Percentiles rank a stretch among this genome's conserved stretches.
Conservation (phyloP, 2,797 vertebrate genomes). For the Scomberomorus guttatus region DNA sequence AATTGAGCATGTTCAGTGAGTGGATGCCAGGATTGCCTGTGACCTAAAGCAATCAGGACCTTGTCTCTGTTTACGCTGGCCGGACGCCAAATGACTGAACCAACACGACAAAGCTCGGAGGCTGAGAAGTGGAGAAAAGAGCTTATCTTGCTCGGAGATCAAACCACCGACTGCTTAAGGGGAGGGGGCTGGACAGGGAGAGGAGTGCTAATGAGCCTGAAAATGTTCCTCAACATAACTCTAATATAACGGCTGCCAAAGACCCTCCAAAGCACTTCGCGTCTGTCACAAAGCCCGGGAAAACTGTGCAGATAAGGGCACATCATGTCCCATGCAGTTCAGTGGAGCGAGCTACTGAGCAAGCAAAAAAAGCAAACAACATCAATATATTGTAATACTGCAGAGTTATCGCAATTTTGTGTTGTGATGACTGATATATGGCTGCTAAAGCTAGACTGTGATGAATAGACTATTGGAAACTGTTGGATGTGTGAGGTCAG, state of each 20-base stretch:
- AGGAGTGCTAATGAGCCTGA: slow-evolving; percentile 77
- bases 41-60: slow-evolving; percentile 72
- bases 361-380: slow-evolving; percentile 34
- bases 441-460: slow-evolving; percentile 22
- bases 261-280: slow-evolving; percentile 51
- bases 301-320: slow-evolving; percentile 41
- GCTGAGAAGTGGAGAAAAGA: slow-evolving; percentile 64
- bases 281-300: slow-evolving; percentile 50
- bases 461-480: slow-evolving; percentile 44
- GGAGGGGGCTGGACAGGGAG: slow-evolving; percentile 42
- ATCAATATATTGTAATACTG: slow-evolving; percentile 39
- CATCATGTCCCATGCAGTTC: slow-evolving; percentile 2
- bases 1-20: slow-evolving; percentile 66
- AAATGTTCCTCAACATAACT: slow-evolving; percentile 70
- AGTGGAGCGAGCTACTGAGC: slow-evolving; percentile 42
- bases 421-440: slow-evolving; percentile 36
- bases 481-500: slow-evolving; percentile 25
- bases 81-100: slow-evolving; percentile 72
- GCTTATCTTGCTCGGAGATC: slow-evolving; percentile 73
- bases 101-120: slow-evolving; percentile 71
- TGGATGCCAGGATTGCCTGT: slow-evolving; percentile 63
- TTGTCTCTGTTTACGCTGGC: slow-evolving; percentile 75
- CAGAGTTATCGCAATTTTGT: slow-evolving; percentile 18
- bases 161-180: slow-evolving; percentile 60
- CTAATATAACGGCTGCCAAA: slow-evolving; percentile 53